Base-by-base conservation (phyloP, 2,888 invertebrate species). In the Tethea ocularis region DNA sequence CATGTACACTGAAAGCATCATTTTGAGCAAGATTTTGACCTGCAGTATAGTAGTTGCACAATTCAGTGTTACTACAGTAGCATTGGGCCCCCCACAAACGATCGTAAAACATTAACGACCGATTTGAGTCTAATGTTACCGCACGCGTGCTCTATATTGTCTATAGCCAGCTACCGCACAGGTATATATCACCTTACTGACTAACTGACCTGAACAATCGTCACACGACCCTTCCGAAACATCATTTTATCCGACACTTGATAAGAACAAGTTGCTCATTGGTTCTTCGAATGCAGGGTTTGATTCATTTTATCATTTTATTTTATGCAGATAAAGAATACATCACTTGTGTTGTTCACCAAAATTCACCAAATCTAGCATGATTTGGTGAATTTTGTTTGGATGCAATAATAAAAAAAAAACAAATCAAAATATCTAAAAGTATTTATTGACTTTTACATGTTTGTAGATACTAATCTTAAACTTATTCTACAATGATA, bases 71-170 rank as follows among this genome's bases (percentile, higher is more conserved):
- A n/a, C n/a, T n/a, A n/a, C 20, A 20, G 8, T 46, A n/a, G 38
- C 38, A 15, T 10, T 46, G 20, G 8, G 10, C 46, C 46, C 20
- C 46, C 17, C 46, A 46, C 46, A 10, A n/a, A 20, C 20, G 46
- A 46, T 46, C 46, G 46, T 46, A 46, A 46, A 46, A 4, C 29
- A 23, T 46, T 46, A n/a, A 54, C 26, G 51, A 36, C 41, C 36
- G 36, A 52, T 57, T 46, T 26, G 59, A n/a, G n/a, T 23, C 17
- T 46, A 46, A 46, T 46, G 46, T 51, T 46, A 46, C 10, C 38
- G 56, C 56, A 61, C 60, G 26, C 61, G 60, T 58, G 61, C 60
- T 63, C 59, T 46, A 46, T 46, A n/a, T n/a, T n/a, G n/a, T n/a
- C n/a, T n/a, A n/a, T n/a, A n/a, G n/a, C n/a, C n/a, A 46, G 46